Base-by-base conservation (phyloP, 2,113 vertebrate genomes). In the Pseudonaja textilis region DNA sequence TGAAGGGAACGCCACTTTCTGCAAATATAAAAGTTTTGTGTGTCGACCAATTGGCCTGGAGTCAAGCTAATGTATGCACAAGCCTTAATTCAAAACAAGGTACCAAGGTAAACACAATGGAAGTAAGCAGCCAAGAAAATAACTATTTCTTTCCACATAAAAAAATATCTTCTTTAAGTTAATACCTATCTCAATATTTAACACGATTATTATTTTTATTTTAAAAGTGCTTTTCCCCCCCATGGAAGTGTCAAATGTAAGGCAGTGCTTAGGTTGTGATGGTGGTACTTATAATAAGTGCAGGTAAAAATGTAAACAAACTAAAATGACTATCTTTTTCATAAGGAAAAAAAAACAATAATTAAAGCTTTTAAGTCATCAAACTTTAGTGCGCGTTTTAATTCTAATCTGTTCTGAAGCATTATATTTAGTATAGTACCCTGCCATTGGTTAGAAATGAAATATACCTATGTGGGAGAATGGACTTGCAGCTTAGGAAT, bases 241-340 rank as follows among this genome's bases (percentile, higher is more conserved):
- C 11, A 55, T 55, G 26, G 45, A 94, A 91, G 90, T 89, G 92
- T 95, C 96, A 89, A 89, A 90, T 90, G 96, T 94, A 95, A 96
- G 91, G 92, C 89, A 94, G 96, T 96, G 96, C 96, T 96, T 96
- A 95, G 96, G 93, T 96, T 96, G 96, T 94, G 97, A 96, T 95
- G 95, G 96, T 96, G 96, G 96, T 93, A 95, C 96, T 95, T 96
- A 94, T 92, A 95, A 96, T 95, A 97, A 96, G 96, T 97, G 96
- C 96, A 96, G 47, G 4, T 94, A 95, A 90, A 69, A 87, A 87
- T 56, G 57, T 93, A 88, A 96, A 96, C 95, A 93, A 96, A 91
- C 25, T 88, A 96, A 94, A 92, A 50, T 87, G 16, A 95, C 64
- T 55, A 74, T 85, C 22, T 7, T 56, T 55, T 55, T 64, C 20